These are phyloP conservation scores for Leptogaster cylindrica DNA, from an alignment of 2,888 invertebrate genomes.

Conservation along the genomic window DNA sequence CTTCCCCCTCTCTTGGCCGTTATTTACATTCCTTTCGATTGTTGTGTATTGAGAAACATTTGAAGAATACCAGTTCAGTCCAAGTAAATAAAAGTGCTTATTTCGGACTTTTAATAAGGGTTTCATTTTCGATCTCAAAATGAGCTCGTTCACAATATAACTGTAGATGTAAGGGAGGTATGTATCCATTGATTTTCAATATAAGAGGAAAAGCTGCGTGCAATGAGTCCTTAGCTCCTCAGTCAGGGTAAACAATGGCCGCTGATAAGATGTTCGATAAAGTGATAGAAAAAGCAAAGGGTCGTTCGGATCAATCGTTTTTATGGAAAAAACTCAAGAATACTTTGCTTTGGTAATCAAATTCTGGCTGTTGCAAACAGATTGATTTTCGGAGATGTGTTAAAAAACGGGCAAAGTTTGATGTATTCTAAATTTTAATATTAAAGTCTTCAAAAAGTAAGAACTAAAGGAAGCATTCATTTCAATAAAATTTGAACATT, in stretches of 20 bases:
- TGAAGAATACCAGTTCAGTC: neutral
- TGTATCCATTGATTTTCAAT: conserved; percentile 34
- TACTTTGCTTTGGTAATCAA: conserved; percentile 25
- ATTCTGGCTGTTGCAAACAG: conserved; percentile 37
- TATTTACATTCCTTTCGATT: conserved; percentile 11
- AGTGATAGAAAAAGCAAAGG: conserved; percentile 36
- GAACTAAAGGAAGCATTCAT: too few relatives aligned
- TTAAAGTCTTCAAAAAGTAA: too few relatives aligned
- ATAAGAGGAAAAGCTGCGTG: conserved; percentile 23
- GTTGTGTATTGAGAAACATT: neutral
- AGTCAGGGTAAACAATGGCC: conserved; percentile 31
- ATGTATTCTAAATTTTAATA: too few relatives aligned
- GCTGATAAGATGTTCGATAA: conserved; percentile 37
- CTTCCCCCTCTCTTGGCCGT: conserved; percentile 4
- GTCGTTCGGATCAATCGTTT: conserved; percentile 31
- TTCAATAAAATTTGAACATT: too few relatives aligned
- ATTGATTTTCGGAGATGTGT: conserved; percentile 29
- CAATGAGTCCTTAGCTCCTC: conserved; percentile 30
- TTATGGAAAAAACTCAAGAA: conserved; percentile 12
- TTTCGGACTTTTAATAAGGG: conserved; percentile 26
- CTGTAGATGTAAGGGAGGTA: conserved; percentile 15
- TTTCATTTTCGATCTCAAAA: conserved; percentile 15
- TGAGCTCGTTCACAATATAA: conserved; percentile 13
- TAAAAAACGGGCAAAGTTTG: conserved; percentile 5
- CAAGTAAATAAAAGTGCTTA: conserved; percentile 15